Evolutionary conservation across 2,113 vertebrate genomes (phyloP), one percentile per base, ranked within the genome.

Genomic region (Catagonus wagneri): DNA sequence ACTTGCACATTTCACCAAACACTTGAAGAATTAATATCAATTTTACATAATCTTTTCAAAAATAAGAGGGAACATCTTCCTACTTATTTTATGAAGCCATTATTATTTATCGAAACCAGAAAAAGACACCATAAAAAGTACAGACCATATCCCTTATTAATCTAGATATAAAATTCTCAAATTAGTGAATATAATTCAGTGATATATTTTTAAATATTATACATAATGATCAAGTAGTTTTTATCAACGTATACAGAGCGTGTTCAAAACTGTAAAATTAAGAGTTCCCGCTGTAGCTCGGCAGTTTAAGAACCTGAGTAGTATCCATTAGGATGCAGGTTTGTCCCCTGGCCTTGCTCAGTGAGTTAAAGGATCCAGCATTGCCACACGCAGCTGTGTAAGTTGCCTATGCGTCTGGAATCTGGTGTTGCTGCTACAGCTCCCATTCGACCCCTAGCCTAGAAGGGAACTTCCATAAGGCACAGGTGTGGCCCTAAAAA

Each of bases 31-130:
- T 80, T 61, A 72, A 36, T 19, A 88, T 29, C 25, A 54, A 52
- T 84, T 94, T 36, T 84, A 50, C 61, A 94, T 29, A 83, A 36
- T 68, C 52, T 60, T 54, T 76, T 76, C 14, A 68, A 89, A 92
- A 50, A 9, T 44, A 75, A n/a, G 8, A 25, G 27, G 58, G 7
- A n/a, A 60, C 5, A 58, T 50, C 66, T 74, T 66, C 22, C 23
- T 60, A 66, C 60, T 75, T 11, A 75, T 66, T 39, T 68, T 58
- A 50, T 50, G 16, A 76, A 83, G 23, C 14, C 32, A 39, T 1
- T 90, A 36, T 83, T 81, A 58, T 65, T 58, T 89, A 60, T 17
- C 52, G 60, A 69, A 78, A 78, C 14, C 23, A 36, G 20, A 32
- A 52, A 86, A 60, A 66, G 10, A 36, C 3, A 84, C 20, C 50